These are phyloP conservation scores for Melanostoma scalare DNA, from an alignment of 2,888 invertebrate genomes.

Conservation along the genomic window DNA sequence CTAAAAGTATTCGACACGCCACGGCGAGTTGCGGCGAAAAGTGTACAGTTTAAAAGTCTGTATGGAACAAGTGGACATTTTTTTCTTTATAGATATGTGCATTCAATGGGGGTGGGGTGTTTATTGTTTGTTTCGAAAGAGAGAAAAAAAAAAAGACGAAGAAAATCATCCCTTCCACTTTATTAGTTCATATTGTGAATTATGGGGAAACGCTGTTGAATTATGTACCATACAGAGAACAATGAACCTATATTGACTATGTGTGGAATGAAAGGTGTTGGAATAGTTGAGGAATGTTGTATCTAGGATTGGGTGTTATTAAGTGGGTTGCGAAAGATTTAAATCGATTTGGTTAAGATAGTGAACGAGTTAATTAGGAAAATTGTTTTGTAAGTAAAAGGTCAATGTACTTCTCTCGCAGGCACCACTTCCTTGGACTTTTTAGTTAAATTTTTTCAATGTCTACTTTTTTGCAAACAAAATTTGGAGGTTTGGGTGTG, in stretches of 20 bases:
- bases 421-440: no score
- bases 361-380: no score
- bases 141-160: slow-evolving; percentile 7
- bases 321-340: no score
- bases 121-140: slow-evolving; percentile 21
- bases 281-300: no score
- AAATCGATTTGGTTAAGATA: no score
- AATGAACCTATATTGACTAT: slow-evolving; percentile 22
- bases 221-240: slow-evolving; percentile 13
- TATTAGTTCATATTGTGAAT: not conserved
- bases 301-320: no score
- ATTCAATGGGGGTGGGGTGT: slow-evolving; percentile 37
- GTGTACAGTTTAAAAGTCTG: slow-evolving; percentile 33
- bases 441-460: no score
- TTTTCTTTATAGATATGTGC: not conserved
- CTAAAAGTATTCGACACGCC: slow-evolving; percentile 26
- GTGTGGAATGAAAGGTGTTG: not conserved
- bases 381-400: no score
- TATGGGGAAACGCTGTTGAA: slow-evolving; percentile 16
- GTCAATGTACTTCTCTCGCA: no score
- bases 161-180: slow-evolving; percentile 57
- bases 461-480: no score
- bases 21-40: slow-evolving; percentile 63
- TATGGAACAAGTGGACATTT: slow-evolving; percentile 38
- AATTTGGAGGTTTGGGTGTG: no score